Evolutionary conservation across 2,797 vertebrate species (phyloP).

Genomic region (Enteromius thamalakanensis): DNA sequence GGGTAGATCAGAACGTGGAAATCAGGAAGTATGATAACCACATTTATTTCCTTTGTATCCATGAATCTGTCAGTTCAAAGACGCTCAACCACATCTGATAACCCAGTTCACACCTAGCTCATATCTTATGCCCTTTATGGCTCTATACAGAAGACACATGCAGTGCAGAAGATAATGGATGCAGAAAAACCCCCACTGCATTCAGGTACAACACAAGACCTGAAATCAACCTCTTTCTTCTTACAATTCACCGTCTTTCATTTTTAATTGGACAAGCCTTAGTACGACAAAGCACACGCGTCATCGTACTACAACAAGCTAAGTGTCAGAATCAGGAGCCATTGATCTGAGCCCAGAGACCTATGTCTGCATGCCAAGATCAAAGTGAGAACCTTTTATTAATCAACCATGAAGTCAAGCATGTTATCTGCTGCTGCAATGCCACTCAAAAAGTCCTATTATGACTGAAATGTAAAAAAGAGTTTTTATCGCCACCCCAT

Average conservation of each 20-base stretch:
- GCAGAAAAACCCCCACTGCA: not conserved
- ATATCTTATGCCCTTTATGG: constrained; percentile 62
- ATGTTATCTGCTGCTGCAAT: constrained; percentile 60
- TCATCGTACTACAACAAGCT: not conserved
- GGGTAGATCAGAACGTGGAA: constrained; percentile 16
- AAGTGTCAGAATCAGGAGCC: constrained; percentile 38
- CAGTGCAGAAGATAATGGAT: constrained; percentile 14
- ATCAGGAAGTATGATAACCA: constrained; percentile 36
- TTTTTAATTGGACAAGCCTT: constrained; percentile 48
- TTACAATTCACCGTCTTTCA: constrained; percentile 20
- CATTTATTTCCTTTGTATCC: constrained; percentile 66
- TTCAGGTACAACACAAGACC: not conserved
- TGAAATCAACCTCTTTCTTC: not conserved
- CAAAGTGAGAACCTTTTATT: constrained; percentile 68
- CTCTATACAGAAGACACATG: constrained; percentile 61
- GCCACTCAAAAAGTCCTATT: constrained; percentile 47
- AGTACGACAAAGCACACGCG: constrained; percentile 17
- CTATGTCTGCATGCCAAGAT: constrained; percentile 58
- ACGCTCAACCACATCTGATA: constrained; percentile 56
- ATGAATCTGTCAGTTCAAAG: constrained; percentile 70
- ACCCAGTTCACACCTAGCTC: constrained; percentile 50
- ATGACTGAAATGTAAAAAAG: constrained; percentile 16
- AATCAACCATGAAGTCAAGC: constrained; percentile 63
- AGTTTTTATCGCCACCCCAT: constrained; percentile 44
- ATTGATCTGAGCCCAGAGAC: constrained; percentile 47